Evolutionary conservation across 2,113 vertebrate species (phyloP).

Genomic region (Proterorhinus semilunaris): DNA sequence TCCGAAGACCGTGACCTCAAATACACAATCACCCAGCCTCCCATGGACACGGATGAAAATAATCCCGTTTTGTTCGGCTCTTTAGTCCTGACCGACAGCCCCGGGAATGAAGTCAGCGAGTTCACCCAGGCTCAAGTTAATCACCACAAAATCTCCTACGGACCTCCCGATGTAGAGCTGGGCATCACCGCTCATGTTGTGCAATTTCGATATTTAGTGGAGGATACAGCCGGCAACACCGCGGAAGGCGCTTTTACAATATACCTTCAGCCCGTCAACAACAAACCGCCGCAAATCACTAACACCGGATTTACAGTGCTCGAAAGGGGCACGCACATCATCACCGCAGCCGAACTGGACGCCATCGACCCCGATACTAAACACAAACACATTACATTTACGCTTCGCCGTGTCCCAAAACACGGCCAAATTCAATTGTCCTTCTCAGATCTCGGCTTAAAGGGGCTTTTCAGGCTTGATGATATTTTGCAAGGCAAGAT

Average conservation of each 20-base stretch:
- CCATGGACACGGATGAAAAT: conserved; percentile 87
- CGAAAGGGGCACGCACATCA: conserved; percentile 80
- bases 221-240: conserved; percentile 86
- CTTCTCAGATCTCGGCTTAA: conserved; percentile 76
- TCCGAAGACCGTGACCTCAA: conserved; percentile 88
- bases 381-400: conserved; percentile 78
- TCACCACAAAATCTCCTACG: conserved; percentile 90
- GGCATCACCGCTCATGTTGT: conserved; percentile 88
- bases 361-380: conserved; percentile 86
- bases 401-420: conserved; percentile 80
- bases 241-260: conserved; percentile 84
- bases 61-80: conserved; percentile 79
- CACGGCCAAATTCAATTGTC: conserved; percentile 82
- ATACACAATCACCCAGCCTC: conserved; percentile 84
- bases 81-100: conserved; percentile 86
- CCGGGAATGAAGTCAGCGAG: conserved; percentile 79
- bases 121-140: conserved; percentile 97
- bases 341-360: conserved; percentile 81
- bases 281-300: conserved; percentile 91
- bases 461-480: conserved; percentile 78
- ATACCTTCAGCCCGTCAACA: conserved; percentile 89
- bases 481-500: conserved; percentile 84
- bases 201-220: conserved; percentile 88
- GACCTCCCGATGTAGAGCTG: conserved; percentile 85
- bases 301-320: conserved; percentile 87